These are phyloP conservation scores for human DNA, from an alignment of 2,113 vertebrate genomes.

Conservation along the genomic window DNA sequence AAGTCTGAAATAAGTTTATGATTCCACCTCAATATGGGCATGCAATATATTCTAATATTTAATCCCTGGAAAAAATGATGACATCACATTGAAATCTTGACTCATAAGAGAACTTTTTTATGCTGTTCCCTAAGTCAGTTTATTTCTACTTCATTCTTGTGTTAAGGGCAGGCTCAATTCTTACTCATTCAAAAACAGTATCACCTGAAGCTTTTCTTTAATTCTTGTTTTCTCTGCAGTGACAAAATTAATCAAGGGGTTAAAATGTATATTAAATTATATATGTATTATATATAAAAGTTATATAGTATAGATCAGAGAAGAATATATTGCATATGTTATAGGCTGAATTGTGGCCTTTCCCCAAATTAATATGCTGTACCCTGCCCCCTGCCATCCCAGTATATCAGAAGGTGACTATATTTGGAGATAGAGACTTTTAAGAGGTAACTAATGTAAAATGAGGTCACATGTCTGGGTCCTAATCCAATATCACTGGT, in stretches of 20 bases:
- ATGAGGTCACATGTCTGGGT: not conserved
- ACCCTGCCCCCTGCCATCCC: not conserved
- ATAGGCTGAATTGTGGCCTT: not conserved
- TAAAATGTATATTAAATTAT: not conserved
- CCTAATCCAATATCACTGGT: not conserved
- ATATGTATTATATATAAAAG: not conserved
- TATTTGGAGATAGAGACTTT: not conserved
- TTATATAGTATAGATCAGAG: not conserved
- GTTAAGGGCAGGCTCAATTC: not conserved
- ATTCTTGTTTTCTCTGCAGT: not conserved
- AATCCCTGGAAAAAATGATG: not conserved
- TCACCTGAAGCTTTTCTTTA: not conserved
- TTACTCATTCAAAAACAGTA: not conserved
- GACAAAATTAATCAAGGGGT: not conserved
- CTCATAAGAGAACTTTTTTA: not conserved
- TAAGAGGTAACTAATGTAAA: not conserved
- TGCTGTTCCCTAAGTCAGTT: not conserved
- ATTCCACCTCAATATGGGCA: not conserved
- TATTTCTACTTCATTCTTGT: not conserved
- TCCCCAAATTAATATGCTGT: not conserved
- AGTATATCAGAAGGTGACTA: not conserved
- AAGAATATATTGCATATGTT: not conserved
- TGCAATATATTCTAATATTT: not conserved
- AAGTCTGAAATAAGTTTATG: not conserved
- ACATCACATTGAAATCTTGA: not conserved